phyloP scores from a whole-genome alignment of 2,797 vertebrate species.

The Chiloscyllium punctatum region DNA sequence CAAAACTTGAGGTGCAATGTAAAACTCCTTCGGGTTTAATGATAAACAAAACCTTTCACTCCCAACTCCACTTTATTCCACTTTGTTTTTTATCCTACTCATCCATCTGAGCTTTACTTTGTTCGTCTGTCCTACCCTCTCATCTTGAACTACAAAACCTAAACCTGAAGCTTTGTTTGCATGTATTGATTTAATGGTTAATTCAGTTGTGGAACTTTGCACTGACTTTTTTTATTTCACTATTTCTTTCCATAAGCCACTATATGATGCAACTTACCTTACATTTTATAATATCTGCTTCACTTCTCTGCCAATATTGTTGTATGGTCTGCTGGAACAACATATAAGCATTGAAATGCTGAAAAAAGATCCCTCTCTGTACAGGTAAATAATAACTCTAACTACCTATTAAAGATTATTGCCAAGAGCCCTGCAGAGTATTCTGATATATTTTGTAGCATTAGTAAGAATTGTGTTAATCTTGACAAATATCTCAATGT shows the following conservation, averaged over 20 bases:
- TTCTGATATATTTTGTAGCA: neutral
- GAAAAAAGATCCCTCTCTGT: constrained; percentile 76
- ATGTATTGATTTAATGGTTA: neutral
- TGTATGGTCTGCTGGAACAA: constrained; percentile 92
- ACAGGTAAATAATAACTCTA: constrained; percentile 66
- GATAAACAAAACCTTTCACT: neutral
- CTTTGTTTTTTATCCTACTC: too few species aligned
- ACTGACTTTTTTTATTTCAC: neutral
- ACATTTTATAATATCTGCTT: constrained; percentile 99
- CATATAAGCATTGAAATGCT: constrained; percentile 81
- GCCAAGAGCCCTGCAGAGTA: neutral
- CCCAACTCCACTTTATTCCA: neutral
- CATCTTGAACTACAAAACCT: neutral
- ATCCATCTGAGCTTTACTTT: neutral
- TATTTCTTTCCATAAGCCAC: constrained; percentile 63
- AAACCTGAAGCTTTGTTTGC: neutral
- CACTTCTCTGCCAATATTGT: constrained; percentile 95
- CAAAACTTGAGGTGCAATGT: neutral
- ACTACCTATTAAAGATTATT: neutral
- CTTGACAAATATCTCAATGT: neutral
- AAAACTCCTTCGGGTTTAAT: neutral
- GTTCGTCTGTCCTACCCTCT: neutral
- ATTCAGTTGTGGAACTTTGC: neutral
- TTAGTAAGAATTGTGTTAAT: neutral
- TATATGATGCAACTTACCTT: constrained; percentile 94